Base-by-base conservation (phyloP, 1,140 invertebrate species). In the Pinna nobilis region DNA sequence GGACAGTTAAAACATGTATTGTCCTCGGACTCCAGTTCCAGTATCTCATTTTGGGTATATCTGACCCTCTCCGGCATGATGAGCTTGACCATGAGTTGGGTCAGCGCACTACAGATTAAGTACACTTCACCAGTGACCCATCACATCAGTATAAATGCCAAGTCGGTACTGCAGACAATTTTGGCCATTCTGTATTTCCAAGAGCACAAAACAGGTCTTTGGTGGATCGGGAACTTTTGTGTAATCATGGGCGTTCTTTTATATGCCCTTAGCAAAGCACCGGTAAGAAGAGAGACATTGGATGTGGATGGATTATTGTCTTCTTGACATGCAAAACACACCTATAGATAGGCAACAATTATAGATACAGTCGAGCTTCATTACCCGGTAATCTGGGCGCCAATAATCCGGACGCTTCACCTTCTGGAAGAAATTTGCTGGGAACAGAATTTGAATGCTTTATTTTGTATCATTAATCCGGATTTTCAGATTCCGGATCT, bases 61-160 rank as follows among this genome's bases (percentile, higher is more conserved):
- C 61, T 88, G 30, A 70, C 80, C 5, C 37, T 81, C 6, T 84
- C 88, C 7, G 87, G 88, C 1, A 44, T 82, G 3, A 61, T 89
- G 2, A 84, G 87, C 65, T 69, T 89, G 3, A 65, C 82, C 6
- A 87, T 89, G 37, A 85, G 82, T 0, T 88, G 86, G 86, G 81
- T 84, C 9, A 88, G 87, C 74, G 83, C 84, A 25, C 60, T 86
- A 25, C 87, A 88, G 70, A 88, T 89, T 35, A 79, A 87, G 39
- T 77, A 86, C 32, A 89, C 88, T 0, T 88, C 87, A 1, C 88
- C 88, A 0, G 82, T 88, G 3, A 86, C 87, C 2, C 88, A 89
- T 74, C 87, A 89, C 59, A 83, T 89, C 35, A 89, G 87, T 68
- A 88, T 87, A 60, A 89, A 87, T 67, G 80, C 87, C 15, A 89